Base-by-base conservation (phyloP, 2,888 invertebrate species). In the Hemistola chrysoprasaria region DNA sequence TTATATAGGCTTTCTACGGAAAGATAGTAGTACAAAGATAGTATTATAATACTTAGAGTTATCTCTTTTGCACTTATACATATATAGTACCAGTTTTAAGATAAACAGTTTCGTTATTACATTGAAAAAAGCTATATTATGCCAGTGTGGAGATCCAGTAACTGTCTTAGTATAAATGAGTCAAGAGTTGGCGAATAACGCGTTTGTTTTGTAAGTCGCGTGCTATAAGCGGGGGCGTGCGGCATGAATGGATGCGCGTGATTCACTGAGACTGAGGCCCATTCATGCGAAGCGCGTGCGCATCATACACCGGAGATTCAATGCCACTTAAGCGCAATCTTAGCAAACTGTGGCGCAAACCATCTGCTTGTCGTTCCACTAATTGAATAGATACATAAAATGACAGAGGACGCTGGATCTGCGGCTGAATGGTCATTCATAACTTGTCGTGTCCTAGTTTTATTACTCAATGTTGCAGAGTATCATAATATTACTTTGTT, bases 181-280 rank as follows among this genome's bases (percentile, higher is more conserved):
- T 34, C 41, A 35, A 27, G 33, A 36, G 47, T 71, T 69, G 67
- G 69, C 66, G 70, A 71, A 69, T 71, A 74, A 73, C 69, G 68
- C 74, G 73, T 77, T 62, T 67, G 56, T 62, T 63, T 71, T 65
- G 70, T 69, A 30, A 62, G 68, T 71, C 78, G 73, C 76, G 78
- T 73, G 81, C 76, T 65, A 60, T 60, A 62, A 53, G 82, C 71
- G 84, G 77, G 75, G 84, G 81, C 78, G 81, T 64, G 46, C 35
- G 47, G 62, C 58, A 71, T 86, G 80, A 86, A 87, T 86, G 86
- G 77, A 69, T 55, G 64, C 62, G 72, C 66, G 74, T 86, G 85
- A 86, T 79, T 87, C 87, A 86, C 78, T 61, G 69, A 65, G 64
- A 86, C 78, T 61, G 69, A 65, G 64, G 50, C 65, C 70, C 85